Evolutionary conservation across 2,888 invertebrate genomes (phyloP).

Genomic region (Caenorhabditis angaria): DNA sequence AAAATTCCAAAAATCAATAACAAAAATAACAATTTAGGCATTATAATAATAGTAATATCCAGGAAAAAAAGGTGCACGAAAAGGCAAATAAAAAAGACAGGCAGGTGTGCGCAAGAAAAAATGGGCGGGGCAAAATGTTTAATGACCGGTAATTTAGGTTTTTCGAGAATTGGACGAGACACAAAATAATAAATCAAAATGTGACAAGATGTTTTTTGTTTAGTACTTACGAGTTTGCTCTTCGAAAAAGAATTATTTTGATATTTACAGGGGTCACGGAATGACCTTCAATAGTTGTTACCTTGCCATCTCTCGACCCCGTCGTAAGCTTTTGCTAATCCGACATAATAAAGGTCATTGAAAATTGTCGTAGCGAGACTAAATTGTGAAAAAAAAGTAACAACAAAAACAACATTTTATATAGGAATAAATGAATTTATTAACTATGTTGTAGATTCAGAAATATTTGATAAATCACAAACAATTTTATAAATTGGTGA

Average conservation of each 20-base stretch:
- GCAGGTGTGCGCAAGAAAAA: neutral
- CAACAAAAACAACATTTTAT: no score
- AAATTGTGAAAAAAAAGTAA: neutral
- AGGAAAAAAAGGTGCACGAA: neutral
- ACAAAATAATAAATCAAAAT: neutral
- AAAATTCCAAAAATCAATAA: neutral
- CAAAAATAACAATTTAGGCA: neutral
- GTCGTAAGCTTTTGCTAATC: neutral
- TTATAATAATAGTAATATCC: neutral
- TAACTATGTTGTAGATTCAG: no score
- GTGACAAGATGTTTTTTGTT: neutral
- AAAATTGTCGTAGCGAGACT: slow-evolving; percentile 1
- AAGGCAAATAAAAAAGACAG: neutral
- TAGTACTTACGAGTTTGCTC: neutral
- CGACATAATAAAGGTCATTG: neutral
- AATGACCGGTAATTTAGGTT: neutral
- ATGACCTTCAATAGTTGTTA: neutral
- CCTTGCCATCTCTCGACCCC: no score
- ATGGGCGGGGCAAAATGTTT: neutral
- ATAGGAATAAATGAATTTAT: no score
- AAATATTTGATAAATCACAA: slow-evolving; percentile 9
- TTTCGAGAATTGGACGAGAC: neutral
- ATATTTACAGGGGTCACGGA: neutral
- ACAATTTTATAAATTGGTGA: slow-evolving; percentile 9
- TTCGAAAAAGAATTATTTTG: no score